phyloP scores from a whole-genome alignment of 2,888 invertebrate species.

The Periphyllus acericola region DNA sequence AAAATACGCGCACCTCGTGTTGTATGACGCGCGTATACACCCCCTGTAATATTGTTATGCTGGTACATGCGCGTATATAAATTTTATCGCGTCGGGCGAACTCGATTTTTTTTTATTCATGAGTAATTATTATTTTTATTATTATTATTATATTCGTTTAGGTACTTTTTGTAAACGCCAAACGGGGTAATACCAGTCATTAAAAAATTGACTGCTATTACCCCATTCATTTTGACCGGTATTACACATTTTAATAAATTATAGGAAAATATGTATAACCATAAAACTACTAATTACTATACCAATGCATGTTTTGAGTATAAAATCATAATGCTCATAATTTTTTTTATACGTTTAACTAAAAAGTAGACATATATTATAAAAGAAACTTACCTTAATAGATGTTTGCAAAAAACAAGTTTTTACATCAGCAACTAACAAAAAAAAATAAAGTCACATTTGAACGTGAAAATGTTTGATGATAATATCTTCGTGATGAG shows the following conservation, averaged over 20 bases:
- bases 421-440: not conserved
- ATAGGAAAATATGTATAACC: conserved; percentile 14
- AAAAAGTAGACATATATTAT: conserved; percentile 21
- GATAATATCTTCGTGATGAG: conserved; percentile 1
- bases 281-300: not conserved
- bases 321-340: conserved; percentile 3
- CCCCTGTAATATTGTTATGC: not conserved
- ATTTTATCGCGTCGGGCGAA: not conserved
- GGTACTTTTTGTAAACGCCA: too few species aligned
- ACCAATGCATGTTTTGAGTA: conserved; percentile 3
- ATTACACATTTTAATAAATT: conserved; percentile 14
- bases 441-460: not conserved
- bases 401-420: not conserved
- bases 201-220: conserved; percentile 14
- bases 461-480: conserved; percentile 15
- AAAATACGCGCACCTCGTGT: not conserved
- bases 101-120: not conserved
- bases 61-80: not conserved
- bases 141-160: too few species aligned
- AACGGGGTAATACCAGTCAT: not conserved
- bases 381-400: conserved; percentile 2
- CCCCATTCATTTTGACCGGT: conserved; percentile 16
- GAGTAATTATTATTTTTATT: conserved; percentile 18
- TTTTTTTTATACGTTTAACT: not conserved
- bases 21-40: not conserved